Conservation (phyloP, 1,140 invertebrate species). For the Pseudomyrmex cubaensis region DNA sequence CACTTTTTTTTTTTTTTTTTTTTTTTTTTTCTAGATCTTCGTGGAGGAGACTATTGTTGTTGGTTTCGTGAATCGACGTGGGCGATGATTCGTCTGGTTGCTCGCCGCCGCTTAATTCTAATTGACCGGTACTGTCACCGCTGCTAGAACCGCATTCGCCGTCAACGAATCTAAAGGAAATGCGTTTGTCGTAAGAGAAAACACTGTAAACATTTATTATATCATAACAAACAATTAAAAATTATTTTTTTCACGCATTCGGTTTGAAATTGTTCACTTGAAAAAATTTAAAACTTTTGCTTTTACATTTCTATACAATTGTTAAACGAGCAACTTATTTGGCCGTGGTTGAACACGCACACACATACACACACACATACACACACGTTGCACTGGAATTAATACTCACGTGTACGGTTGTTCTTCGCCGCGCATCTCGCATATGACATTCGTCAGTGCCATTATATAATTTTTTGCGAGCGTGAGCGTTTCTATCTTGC, state of each 20-base stretch:
- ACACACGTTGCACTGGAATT: background rate
- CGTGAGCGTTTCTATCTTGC: conserved; percentile 95
- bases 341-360: too few relatives aligned
- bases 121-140: conserved; percentile 83
- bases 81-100: conserved; percentile 83
- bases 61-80: conserved; percentile 82
- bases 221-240: too few relatives aligned
- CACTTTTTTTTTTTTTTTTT: conserved; percentile 60
- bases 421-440: conserved; percentile 90
- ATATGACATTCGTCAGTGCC: conserved; percentile 95
- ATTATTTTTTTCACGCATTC: too few relatives aligned
- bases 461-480: conserved; percentile 96
- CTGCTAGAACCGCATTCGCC: conserved; percentile 84
- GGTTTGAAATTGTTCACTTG: too few relatives aligned
- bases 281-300: too few relatives aligned
- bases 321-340: too few relatives aligned
- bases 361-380: too few relatives aligned
- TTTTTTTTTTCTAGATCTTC: conserved; percentile 80
- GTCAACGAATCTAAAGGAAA: conserved; percentile 81
- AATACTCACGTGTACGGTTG: conserved; percentile 87
- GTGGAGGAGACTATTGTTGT: conserved; percentile 84
- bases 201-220: too few relatives aligned
- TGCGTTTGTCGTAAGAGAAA: too few relatives aligned
- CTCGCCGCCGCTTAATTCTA: conserved; percentile 82
- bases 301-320: too few relatives aligned